Evolutionary conservation across 2,888 invertebrate genomes (phyloP), one percentile per base, ranked within the genome.

Genomic region (Smittia sp.): DNA sequence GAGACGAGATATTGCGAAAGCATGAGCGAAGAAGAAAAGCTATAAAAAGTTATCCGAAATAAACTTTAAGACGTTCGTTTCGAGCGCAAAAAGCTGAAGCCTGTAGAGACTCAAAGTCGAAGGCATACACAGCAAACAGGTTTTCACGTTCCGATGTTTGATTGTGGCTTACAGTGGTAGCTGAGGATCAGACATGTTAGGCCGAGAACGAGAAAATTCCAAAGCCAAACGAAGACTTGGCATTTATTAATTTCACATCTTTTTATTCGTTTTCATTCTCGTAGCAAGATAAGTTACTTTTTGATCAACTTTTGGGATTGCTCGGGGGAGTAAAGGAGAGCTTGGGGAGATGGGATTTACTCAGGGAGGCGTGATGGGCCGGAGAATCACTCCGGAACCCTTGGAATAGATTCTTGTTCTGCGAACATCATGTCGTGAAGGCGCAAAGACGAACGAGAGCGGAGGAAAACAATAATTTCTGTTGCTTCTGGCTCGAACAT

Each of bases 41-140:
- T 58, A 58, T 58, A 65, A 65, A 65, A 65, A 65, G 15, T 65
- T 11, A 65, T 65, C 27, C 32, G 24, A 58, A 58, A 58, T 58
- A 46, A 46, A 46, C 46, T 46, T 46, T 46, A 46, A 46, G 46
- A 46, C 11, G n/a, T n/a, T n/a, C 15, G 15, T 46, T 46, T 46
- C 15, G n/a, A 46, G 46, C 11, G 46, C 46, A 46, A 46, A 46
- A 58, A 58, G 58, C 18, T 46, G 52, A 18, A 46, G 18, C n/a
- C 52, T 58, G 58, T 58, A 9, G 7, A 58, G 20, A 58, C 7
- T 18, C 9, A 9, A 18, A 58, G 58, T 20, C 20, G 46, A 46
- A 46, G 46, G 46, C 46, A 46, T 46, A 46, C 32, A 32, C 3
- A 32, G 4, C 32, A 46, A 46, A 46, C 46, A 46, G 46, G 46